Conservation (phyloP, 2,113 vertebrate genomes). For the Nyctereutes procyonoides region DNA sequence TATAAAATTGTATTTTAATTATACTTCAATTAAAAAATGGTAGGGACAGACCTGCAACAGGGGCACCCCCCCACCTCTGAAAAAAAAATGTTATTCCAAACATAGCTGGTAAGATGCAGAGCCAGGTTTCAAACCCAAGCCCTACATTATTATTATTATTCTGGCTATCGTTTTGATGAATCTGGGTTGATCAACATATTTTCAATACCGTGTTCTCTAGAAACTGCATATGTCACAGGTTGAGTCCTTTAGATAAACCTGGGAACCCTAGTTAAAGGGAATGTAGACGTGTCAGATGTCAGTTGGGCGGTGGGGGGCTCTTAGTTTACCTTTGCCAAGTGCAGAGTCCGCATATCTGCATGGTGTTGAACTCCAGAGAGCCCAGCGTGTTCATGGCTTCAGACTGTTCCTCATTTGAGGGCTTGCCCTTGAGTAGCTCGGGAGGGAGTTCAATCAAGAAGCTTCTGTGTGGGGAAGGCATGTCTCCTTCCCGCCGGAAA, state of each 20-base stretch:
- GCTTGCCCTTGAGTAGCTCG: background rate
- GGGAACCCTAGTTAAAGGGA: background rate
- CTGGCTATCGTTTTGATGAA: background rate
- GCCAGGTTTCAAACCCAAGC: background rate
- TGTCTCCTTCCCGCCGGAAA: background rate
- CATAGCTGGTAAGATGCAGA: background rate
- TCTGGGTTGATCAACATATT: background rate
- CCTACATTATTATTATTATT: background rate
- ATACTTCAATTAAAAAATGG: background rate
- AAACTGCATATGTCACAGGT: background rate
- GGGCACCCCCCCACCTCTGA: background rate
- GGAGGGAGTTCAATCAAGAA: background rate
- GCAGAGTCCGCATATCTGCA: background rate
- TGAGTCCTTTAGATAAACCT: slow-evolving; percentile 4
- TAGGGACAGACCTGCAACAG: background rate
- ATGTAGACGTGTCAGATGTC: background rate
- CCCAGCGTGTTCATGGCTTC: background rate
- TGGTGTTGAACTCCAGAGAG: background rate
- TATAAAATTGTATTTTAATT: background rate
- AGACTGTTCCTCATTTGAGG: background rate
- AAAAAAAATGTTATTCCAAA: background rate
- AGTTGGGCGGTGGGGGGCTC: background rate
- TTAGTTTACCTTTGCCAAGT: background rate
- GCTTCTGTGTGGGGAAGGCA: background rate
- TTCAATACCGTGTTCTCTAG: background rate